Evolutionary conservation across 2,888 invertebrate genomes (phyloP), one percentile per base, ranked within the genome.

Genomic region (Phrixothrix hirtus): DNA sequence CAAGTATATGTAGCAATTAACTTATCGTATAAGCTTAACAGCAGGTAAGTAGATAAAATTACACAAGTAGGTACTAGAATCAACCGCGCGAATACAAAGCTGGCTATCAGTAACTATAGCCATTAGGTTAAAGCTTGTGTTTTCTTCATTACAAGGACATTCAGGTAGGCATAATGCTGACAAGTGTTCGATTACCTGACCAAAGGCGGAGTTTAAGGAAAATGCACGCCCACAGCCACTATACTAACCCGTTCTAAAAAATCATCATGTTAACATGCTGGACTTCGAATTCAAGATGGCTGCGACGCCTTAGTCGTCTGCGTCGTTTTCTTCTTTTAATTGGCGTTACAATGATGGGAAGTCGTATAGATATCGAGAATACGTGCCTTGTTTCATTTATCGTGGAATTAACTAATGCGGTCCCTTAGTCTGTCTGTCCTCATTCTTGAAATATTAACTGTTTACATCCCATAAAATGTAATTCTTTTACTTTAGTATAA

Each of bases 261-360:
- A 72, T 71, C 62, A 61, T 68, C 71, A 61, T 74, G 73, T 73
- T 73, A 74, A 74, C 73, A 73, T 72, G 69, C 62, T 64, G 64
- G 68, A 69, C 67, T 57, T 67, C 64, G 67, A 60, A 64, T 67
- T 68, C 73, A 75, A 75, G 74, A 75, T 75, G 74, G 74, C 72
- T 67, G 69, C 69, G 71, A 72, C 72, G 71, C 72, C 72, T 71
- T 63, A 53, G 62, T 60, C 65, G 71, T 70, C 71, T 71, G 68
- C 66, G 62, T 60, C 59, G 62, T 65, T 67, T 65, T 67, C 66
- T 68, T 67, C 57, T 70, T 72, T 72, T 72, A 72, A 72, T 72
- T 72, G 73, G 68, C 71, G 70, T 72, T 65, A 72, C 70, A 71
- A 64, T 67, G 70, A 71, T 71, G 71, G 67, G 68, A 67, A 71